A percentile compares a stretch with the other conserved stretches of the same genome.
phyloP scores from a whole-genome alignment of 2,888 invertebrate genomes.

The Petrolisthes manimaculis region DNA sequence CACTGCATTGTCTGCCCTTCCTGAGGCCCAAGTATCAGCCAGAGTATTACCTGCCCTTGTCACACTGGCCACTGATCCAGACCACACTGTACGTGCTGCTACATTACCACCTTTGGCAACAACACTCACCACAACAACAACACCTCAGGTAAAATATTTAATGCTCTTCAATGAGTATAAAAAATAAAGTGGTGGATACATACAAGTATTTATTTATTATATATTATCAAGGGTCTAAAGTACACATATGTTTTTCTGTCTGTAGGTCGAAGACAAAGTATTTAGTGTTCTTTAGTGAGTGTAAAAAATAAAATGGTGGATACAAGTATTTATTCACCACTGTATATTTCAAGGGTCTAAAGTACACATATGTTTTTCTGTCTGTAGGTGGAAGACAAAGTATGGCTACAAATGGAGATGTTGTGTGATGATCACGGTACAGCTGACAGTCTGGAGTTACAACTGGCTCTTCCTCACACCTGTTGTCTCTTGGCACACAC shows the following conservation, averaged over 20 bases:
- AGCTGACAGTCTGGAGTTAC: conserved; percentile 42
- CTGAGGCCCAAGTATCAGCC: conserved; percentile 74
- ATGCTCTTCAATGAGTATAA: neutral
- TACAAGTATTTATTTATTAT: neutral
- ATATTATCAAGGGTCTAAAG: neutral
- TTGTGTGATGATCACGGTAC: conserved; percentile 44
- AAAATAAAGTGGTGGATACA: neutral
- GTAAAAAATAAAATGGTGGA: conserved; percentile 7
- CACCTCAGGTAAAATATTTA: conserved; percentile 70
- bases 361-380: neutral
- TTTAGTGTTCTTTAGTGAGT: neutral
- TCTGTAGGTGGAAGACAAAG: conserved; percentile 54
- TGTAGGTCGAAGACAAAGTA: neutral
- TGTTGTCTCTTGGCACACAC: conserved; percentile 48
- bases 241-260: neutral
- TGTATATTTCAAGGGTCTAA: conserved; percentile 14
- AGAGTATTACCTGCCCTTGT: conserved; percentile 79
- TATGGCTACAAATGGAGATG: conserved; percentile 52
- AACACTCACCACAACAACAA: conserved; percentile 72
- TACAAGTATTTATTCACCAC: conserved; percentile 19
- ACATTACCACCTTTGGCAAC: conserved; percentile 77
- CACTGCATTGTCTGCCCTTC: conserved; percentile 73
- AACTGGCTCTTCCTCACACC: conserved; percentile 49
- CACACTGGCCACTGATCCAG: conserved; percentile 78
- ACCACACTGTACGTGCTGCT: conserved; percentile 77